Base-by-base conservation (phyloP, 2,797 vertebrate species). In the Thalassophryne amazonica region DNA sequence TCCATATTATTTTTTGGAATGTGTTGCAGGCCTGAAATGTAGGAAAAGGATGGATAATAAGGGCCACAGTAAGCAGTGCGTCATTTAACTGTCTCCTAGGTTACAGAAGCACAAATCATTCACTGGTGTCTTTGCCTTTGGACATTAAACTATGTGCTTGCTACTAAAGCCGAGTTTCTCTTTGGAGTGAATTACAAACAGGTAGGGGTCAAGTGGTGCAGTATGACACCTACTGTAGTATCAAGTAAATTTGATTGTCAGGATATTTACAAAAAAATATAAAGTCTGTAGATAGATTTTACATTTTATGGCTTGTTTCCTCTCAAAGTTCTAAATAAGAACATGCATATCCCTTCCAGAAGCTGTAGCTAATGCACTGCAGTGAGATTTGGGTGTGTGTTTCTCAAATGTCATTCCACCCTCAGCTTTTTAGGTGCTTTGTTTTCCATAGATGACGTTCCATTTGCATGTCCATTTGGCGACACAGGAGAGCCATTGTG, bases 401-500 rank as follows among this genome's bases (percentile, higher is more conserved):
- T 68, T 55, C 54, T 50, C 29, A 47, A 36, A 37, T 20, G 52
- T 91, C 81, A 98, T 85, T 97, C 94, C 81, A 90, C 83, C 49
- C 93, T 88, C 60, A 88, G 89, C 74, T 97, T 98, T 71, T 90
- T 91, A 39, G 90, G 84, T 68, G 85, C 89, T 31, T 86, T 57
- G 52, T 51, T 85, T 46, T 93, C 93, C 61, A 60, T 69, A 39
- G 90, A 74, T 25, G 89, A 81, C 45, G 88, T 88, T 58, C 91
- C 91, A 32, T 93, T 94, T 69, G 86, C 84, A 54, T 96, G 92
- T 51, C 94, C 93, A 0, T 97, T 98, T 19, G 71, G 81, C 0
- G 92, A 72, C 22, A 74, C 50, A 6, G 55, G 22, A 1, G 88
- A 91, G 30, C 94, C 93, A 0, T 96, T 95, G 77, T 91, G 88